Base-by-base conservation (phyloP, 2,797 vertebrate species). In the Argentina silus region DNA sequence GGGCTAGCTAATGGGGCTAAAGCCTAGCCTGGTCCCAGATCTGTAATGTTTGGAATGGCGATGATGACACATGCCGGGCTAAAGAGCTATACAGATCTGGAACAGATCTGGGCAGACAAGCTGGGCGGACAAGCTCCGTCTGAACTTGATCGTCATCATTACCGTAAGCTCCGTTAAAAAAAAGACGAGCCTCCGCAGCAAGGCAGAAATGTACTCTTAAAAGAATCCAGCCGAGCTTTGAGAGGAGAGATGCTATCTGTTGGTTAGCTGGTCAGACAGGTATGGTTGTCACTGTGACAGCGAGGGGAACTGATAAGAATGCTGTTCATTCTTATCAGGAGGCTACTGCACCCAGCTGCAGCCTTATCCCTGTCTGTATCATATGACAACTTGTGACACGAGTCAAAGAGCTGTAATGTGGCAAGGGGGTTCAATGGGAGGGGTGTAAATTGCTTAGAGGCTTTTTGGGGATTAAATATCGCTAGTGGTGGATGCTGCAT, bases 161-260 rank as follows among this genome's bases (percentile, higher is more conserved):
- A 36, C 27, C 27, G 27, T 36, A 36, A 36, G 27, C 27, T 36
- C 27, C 27, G 27, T 36, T 36, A 36, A 36, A 36, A 36, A n/a
- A 36, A 36, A 36, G 27, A 36, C 27, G 4, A 36, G 27, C 27
- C n/a, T n/a, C n/a, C n/a, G 23, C 42, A 59, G 8, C 17, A 57
- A 19, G 36, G 45, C 47, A 12, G 14, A 47, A 59, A 59, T n/a
- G 4, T 50, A 17, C 2, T 10, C 2, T 51, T 15, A 7, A 36
- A 14, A 69, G 68, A 21, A 21, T 59, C 7, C 15, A 62, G 9
- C 5, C 12, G 6, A 17, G 61, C 42, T 17, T n/a, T 47, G 12
- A 27, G 23, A 4, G 17, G 27, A 21, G 9, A 69, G 68, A 59
- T 70, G 17, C 43, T 60, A 70, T 70, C 68, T 59, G 68, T 47